phyloP scores from a whole-genome alignment of 2,113 vertebrate species.

The Osmerus eperlanus region DNA sequence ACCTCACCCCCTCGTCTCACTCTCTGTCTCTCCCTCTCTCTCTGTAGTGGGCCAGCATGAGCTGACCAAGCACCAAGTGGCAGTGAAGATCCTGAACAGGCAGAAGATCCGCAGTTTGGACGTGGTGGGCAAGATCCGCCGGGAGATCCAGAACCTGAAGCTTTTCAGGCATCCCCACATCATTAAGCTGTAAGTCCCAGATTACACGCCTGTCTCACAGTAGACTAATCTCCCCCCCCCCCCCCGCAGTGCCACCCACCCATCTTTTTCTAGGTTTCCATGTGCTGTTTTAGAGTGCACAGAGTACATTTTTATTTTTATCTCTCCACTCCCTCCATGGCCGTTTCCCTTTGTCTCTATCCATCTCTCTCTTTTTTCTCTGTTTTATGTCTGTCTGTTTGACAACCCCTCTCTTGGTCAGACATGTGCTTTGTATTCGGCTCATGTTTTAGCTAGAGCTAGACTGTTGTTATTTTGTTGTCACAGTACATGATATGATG shows the following conservation, averaged over 20 bases:
- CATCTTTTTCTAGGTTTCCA: slow-evolving; percentile 51
- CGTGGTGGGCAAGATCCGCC: slow-evolving; percentile 95
- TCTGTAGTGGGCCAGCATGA: slow-evolving; percentile 92
- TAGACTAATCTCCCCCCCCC: slow-evolving; percentile 31
- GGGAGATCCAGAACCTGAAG: slow-evolving; percentile 98
- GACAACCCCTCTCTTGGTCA: background rate
- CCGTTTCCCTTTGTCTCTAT: slow-evolving; percentile 7
- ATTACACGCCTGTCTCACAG: slow-evolving; percentile 33
- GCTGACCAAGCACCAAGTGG: slow-evolving; percentile 96
- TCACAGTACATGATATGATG: too few species aligned
- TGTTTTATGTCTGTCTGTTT: slow-evolving; percentile 5
- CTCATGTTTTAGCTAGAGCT: too few species aligned
- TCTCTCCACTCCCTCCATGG: background rate
- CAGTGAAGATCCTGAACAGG: slow-evolving; percentile 96
- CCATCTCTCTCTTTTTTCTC: slow-evolving; percentile 1
- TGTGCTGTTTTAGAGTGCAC: slow-evolving; percentile 42
- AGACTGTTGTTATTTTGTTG: too few species aligned
- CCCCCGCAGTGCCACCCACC: slow-evolving; percentile 51
- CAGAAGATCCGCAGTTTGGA: slow-evolving; percentile 99
- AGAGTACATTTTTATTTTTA: background rate
- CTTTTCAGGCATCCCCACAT: slow-evolving; percentile 98
- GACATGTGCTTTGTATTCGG: slow-evolving; percentile 11
- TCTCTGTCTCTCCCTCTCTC: slow-evolving; percentile 1
- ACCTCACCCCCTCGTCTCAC: background rate
- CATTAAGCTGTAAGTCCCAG: slow-evolving; percentile 93